phyloP scores from a whole-genome alignment of 2,113 vertebrate species.

The Delphinus delphis region DNA sequence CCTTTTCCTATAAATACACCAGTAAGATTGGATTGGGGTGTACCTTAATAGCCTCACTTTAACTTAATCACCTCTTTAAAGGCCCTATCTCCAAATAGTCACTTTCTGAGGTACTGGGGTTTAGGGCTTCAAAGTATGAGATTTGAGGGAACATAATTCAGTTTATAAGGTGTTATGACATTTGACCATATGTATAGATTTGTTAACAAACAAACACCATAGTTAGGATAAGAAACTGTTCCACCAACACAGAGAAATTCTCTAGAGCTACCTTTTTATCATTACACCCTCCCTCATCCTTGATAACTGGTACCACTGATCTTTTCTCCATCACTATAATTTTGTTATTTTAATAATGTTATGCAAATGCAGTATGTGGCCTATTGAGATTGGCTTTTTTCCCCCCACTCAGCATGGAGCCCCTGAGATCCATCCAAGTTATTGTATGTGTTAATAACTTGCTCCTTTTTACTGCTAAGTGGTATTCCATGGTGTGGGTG shows the following conservation, averaged over 20 bases:
- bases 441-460: not conserved
- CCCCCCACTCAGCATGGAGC: not conserved
- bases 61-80: not conserved
- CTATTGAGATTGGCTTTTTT: not conserved
- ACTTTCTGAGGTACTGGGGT: not conserved
- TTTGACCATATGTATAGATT: not conserved
- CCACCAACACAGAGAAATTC: not conserved
- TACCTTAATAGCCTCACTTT: not conserved
- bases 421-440: not conserved
- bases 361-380: not conserved
- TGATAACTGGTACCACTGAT: not conserved
- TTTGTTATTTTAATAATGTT: constrained; percentile 19
- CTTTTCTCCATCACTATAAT: not conserved
- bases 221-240: not conserved
- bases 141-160: not conserved
- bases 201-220: not conserved
- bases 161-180: not conserved
- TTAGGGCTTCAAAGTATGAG: not conserved
- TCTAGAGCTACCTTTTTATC: not conserved
- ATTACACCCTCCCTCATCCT: not conserved
- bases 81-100: not conserved
- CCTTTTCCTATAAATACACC: not conserved
- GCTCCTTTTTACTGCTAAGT: not conserved
- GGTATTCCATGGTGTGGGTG: not conserved
- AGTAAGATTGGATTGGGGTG: not conserved